phyloP scores from a whole-genome alignment of 2,113 vertebrate species.

The Ranitomeya variabilis region DNA sequence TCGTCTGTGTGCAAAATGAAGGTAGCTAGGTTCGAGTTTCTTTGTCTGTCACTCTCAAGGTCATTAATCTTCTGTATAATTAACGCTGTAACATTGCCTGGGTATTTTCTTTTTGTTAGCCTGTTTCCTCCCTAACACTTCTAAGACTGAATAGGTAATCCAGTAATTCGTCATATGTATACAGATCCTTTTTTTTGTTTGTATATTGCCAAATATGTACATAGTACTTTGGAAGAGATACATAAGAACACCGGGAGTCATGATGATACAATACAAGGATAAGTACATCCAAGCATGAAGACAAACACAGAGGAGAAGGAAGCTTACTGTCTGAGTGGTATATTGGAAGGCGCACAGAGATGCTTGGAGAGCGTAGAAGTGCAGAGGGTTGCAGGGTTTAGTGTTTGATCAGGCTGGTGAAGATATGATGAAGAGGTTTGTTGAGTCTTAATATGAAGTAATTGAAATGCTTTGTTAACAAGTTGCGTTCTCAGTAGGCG shows the following conservation, averaged over 20 bases:
- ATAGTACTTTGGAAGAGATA: constrained; percentile 41
- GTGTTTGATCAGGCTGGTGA: constrained; percentile 55
- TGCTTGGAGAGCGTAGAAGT: constrained; percentile 48
- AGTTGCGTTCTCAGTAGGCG: constrained; percentile 12
- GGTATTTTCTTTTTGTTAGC: constrained; percentile 15
- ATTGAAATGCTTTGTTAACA: constrained; percentile 54
- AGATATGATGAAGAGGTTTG: constrained; percentile 53
- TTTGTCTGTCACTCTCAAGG: not conserved
- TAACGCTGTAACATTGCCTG: not conserved
- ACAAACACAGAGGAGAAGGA: constrained; percentile 48
- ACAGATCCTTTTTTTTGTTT: constrained; percentile 16
- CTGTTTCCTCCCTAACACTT: not conserved
- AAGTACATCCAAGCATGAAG: constrained; percentile 45
- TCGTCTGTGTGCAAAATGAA: not conserved
- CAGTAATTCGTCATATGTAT: constrained; percentile 19
- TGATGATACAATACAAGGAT: constrained; percentile 44
- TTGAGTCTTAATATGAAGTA: constrained; percentile 51
- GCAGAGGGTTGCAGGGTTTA: constrained; percentile 22
- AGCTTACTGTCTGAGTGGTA: constrained; percentile 55
- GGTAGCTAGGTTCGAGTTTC: not conserved
- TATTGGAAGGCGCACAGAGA: constrained; percentile 52
- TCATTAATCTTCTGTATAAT: not conserved
- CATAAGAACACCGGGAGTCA: constrained; percentile 25
- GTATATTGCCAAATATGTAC: constrained; percentile 48
- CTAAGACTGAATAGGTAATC: constrained; percentile 22